Conservation (phyloP, 37 sponge, comb jelly and placozoan species). For the Oopsacas minuta region DNA sequence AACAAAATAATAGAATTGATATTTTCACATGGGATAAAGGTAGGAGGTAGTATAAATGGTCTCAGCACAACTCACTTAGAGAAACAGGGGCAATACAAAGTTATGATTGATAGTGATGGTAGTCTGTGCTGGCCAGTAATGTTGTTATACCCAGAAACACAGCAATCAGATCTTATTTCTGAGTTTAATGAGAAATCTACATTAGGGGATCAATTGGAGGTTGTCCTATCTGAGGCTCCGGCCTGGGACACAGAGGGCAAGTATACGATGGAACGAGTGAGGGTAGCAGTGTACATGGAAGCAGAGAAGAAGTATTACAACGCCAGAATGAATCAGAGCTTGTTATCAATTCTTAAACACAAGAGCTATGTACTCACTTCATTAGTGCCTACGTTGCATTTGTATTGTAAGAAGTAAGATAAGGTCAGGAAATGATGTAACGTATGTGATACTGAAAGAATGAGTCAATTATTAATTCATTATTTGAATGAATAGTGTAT, state of each 20-base stretch:
- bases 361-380: not conserved
- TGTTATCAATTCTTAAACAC: not conserved
- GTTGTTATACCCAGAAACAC: slow-evolving; percentile 72
- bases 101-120: slow-evolving; percentile 36
- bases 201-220: not conserved
- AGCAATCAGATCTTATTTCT: slow-evolving; percentile 56
- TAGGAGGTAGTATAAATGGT: not conserved
- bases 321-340: not conserved
- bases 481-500: too few species aligned
- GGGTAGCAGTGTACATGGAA: not conserved
- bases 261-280: slow-evolving; percentile 24
- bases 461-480: too few species aligned
- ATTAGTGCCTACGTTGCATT: not conserved
- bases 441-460: too few species aligned
- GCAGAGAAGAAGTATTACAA: not conserved
- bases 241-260: slow-evolving; percentile 38
- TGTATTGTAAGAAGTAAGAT: not conserved
- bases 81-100: slow-evolving; percentile 9
- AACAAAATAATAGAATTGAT: not conserved
- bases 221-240: slow-evolving; percentile 14
- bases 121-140: slow-evolving; percentile 70
- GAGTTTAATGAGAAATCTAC: slow-evolving; percentile 42
- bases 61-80: not conserved
- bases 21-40: not conserved
- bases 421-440: too few species aligned